Evolutionary conservation across 2,888 invertebrate species (phyloP), one percentile per base, ranked within the genome.

Genomic region (Chromoteleia sp.): DNA sequence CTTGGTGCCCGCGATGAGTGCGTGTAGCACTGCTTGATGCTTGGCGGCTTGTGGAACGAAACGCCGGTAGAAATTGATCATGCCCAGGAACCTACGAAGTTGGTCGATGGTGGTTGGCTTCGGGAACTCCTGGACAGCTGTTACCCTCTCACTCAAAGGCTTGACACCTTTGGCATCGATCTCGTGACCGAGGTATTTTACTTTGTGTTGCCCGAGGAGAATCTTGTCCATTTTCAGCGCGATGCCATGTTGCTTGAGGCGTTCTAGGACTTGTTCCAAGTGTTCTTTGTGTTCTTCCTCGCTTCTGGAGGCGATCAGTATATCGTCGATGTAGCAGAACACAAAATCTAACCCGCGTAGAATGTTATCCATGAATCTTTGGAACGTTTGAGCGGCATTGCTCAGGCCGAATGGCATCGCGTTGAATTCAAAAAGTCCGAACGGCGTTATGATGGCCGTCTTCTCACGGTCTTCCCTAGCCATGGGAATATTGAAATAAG

Each of bases 401-500:
- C 14, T 2, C 2, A 39, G 14, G 6, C 39, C 39, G 14, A n/a
- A 39, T 1, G 39, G 39, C 39, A 25, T 25, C 25, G 5, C 25
- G 25, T 25, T 25, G 25, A 25, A 25, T n/a, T 39, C 25, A 5
- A 25, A 25, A 5, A 25, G 25, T 2, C 25, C 25, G 25, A 25
- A 25, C 25, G 25, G 25, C 5, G 25, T 25, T 25, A 25, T 25
- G 5, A 25, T 25, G 3, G 25, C 25, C 3, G 25, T 25, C 25
- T 39, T 39, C 10, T 12, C n/a, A n/a, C 21, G 25, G 7, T 48
- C 48, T 21, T 25, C 21, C 12, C 1, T 1, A 1, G 25, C 48
- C 48, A 48, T 48, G 1, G 21, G 30, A 15, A 56, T 56, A 12
- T 56, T 33, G 19, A 36, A 36, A 12, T 56, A 56, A 10, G 56